Percentiles rank a stretch among this genome's conserved stretches.
Evolutionary conservation across 2,113 vertebrate genomes (phyloP).

Genomic region (Silurus asotus): DNA sequence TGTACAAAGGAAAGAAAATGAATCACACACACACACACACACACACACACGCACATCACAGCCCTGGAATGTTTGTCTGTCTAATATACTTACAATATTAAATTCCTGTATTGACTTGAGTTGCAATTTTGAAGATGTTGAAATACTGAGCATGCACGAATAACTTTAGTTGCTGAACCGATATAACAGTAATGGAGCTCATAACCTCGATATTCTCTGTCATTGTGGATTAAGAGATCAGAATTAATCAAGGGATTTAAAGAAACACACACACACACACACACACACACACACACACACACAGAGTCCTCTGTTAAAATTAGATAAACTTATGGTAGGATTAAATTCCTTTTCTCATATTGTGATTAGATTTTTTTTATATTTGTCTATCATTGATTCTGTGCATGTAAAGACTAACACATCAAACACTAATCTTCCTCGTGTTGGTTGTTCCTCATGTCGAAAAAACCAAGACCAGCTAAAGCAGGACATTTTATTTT

Average conservation of each 20-base stretch:
- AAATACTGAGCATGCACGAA: slow-evolving; percentile 39
- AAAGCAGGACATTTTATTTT: neutral
- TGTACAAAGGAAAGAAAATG: slow-evolving; percentile 9
- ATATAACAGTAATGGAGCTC: slow-evolving; percentile 31
- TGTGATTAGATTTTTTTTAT: slow-evolving; percentile 29
- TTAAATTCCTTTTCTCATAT: slow-evolving; percentile 40
- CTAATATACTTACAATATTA: slow-evolving; percentile 42
- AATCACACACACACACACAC: neutral
- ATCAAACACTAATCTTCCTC: slow-evolving; percentile 25
- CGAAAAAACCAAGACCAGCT: slow-evolving; percentile 1
- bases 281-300: neutral
- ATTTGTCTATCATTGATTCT: slow-evolving; percentile 23
- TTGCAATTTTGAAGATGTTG: slow-evolving; percentile 20
- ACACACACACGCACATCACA: neutral
- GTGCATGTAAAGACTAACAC: slow-evolving; percentile 22
- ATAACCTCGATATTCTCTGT: slow-evolving; percentile 28
- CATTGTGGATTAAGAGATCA: slow-evolving; percentile 40
- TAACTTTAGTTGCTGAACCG: slow-evolving; percentile 29
- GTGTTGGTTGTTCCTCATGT: neutral
- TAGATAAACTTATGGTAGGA: slow-evolving; percentile 29
- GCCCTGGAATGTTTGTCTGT: slow-evolving; percentile 29
- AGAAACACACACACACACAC: neutral
- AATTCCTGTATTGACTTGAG: slow-evolving; percentile 30
- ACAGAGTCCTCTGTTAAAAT: slow-evolving; percentile 11
- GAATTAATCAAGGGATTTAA: slow-evolving; percentile 48